Evolutionary conservation across 2,113 vertebrate species (phyloP).

Genomic region (Marcusenius ussheri): DNA sequence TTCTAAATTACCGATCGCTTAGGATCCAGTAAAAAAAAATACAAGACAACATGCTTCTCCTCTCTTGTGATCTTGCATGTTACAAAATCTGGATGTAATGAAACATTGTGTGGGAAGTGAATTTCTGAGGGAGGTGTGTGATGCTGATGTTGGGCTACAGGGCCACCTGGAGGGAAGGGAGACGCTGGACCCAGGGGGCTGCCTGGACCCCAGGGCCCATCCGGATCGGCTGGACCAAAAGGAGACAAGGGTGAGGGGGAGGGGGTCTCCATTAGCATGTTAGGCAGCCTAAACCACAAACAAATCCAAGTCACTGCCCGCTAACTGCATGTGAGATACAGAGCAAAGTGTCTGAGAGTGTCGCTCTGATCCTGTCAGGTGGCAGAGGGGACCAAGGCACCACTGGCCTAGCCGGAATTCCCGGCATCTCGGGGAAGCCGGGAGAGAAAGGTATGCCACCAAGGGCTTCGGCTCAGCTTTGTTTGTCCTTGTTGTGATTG

Average conservation of each 20-base stretch:
- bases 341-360: neutral
- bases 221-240: slow-evolving; percentile 65
- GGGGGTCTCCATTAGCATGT: neutral
- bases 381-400: slow-evolving; percentile 81
- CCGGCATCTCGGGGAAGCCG: slow-evolving; percentile 80
- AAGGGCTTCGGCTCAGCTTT: neutral
- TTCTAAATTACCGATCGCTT: neutral
- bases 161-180: slow-evolving; percentile 72
- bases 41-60: neutral
- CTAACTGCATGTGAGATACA: neutral
- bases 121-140: neutral
- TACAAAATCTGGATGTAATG: neutral
- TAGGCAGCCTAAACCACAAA: neutral
- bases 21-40: neutral
- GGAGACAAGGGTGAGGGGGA: slow-evolving; percentile 73
- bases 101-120: neutral
- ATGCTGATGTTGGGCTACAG: slow-evolving; percentile 48
- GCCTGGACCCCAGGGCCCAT: slow-evolving; percentile 61
- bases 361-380: slow-evolving; percentile 54
- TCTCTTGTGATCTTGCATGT: neutral
- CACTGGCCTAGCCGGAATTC: slow-evolving; percentile 61
- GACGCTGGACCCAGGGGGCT: slow-evolving; percentile 57
- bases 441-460: slow-evolving; percentile 72
- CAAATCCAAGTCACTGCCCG: neutral
- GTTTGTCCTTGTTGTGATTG: neutral